Percentiles rank a stretch among this genome's conserved stretches.
Evolutionary conservation across 2,888 invertebrate genomes (phyloP).

Genomic region (Adelphocoris suturalis): DNA sequence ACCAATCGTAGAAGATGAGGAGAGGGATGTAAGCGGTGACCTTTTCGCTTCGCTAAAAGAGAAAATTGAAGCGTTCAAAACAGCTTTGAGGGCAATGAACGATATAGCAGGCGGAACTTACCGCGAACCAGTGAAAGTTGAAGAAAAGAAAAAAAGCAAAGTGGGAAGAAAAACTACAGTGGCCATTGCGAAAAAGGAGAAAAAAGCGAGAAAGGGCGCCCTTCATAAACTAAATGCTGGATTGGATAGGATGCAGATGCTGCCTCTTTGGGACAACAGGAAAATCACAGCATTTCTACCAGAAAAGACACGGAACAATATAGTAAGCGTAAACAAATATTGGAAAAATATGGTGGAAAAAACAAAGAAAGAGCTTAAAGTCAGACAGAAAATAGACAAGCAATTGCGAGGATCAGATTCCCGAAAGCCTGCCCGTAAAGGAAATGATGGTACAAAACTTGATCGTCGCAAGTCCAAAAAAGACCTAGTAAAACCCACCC

Average conservation of each 20-base stretch:
- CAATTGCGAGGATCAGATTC: neutral
- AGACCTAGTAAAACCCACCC: too few species aligned
- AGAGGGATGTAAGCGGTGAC: neutral
- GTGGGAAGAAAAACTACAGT: neutral
- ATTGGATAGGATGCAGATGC: slow-evolving; percentile 51
- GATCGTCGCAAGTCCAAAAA: neutral
- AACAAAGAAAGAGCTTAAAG: slow-evolving; percentile 34
- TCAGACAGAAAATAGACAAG: slow-evolving; percentile 43
- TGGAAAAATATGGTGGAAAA: slow-evolving; percentile 60
- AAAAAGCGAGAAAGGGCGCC: neutral
- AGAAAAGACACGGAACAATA: neutral
- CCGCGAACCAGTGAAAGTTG: neutral
- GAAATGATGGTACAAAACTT: neutral
- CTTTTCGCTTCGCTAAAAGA: neutral
- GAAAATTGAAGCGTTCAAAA: slow-evolving; percentile 2
- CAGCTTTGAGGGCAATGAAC: neutral
- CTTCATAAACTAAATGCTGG: slow-evolving; percentile 14
- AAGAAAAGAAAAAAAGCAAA: neutral
- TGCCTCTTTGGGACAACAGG: slow-evolving; percentile 56
- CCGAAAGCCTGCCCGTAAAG: neutral
- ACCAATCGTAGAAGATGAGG: neutral
- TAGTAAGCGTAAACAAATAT: slow-evolving; percentile 40
- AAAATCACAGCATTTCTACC: slow-evolving; percentile 17
- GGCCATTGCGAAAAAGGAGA: neutral
- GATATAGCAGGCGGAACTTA: neutral